Evolutionary conservation across 2,113 vertebrate species (phyloP), one percentile per base, ranked within the genome.

Genomic region (Aspidoscelis tigris): DNA sequence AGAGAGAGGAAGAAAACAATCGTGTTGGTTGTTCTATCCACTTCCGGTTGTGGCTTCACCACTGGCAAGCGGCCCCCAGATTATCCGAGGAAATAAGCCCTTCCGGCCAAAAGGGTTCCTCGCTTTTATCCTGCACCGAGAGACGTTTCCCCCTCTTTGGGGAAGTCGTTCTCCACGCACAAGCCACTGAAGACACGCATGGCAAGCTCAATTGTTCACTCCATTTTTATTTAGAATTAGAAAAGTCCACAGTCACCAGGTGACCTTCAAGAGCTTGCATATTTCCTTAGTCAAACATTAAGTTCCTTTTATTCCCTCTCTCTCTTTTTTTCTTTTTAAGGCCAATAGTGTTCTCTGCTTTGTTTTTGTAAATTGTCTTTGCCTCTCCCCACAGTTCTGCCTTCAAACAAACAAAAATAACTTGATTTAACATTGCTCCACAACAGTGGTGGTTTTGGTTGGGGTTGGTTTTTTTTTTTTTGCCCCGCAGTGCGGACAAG

Each of bases 231-330:
- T 86, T 86, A 80, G 85, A 86, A 78, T 86, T 81, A 81, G 85
- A 82, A 86, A 82, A 86, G 69, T 71, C 65, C 50, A 80, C 65
- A 70, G 73, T 86, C 85, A 86, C 79, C 24, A 24, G 0, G 79
- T 86, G 85, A 86, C 85, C 79, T 86, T 82, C 85, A 86, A 33
- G 79, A 86, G 79, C 82, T 85, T 86, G 85, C 85, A 86, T 86
- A 86, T 86, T 86, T 86, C 85, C 85, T 74, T 82, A 41, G 24
- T 80, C 73, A 64, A 77, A 76, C 83, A 70, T 43, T 85, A 53
- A 33, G 22, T 47, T 73, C n/a, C 44, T 20, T 73, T 12, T 39
- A 7, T 41, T 24, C 66, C 9, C 76, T 8, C 9, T 12, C 10
- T 5, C 3, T 43, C 3, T n/a, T n/a, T 82, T 65, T 80, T 71